Conservation (phyloP, 35 echinoderm and acorn worm species). For the Patiria miniata region DNA sequence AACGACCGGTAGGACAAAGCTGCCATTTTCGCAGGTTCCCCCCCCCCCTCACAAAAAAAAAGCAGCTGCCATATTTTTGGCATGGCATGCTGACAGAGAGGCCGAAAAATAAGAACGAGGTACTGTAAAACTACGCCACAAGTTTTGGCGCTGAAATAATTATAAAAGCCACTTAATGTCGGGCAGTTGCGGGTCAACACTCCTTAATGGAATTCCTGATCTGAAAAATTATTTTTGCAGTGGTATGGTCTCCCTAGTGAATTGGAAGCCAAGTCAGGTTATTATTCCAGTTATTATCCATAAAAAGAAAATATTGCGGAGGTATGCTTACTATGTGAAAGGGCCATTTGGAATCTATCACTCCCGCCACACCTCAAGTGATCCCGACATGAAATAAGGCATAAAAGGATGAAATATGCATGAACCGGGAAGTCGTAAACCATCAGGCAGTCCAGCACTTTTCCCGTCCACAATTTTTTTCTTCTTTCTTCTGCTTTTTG, state of each 20-base stretch:
- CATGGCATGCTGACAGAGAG: too few species aligned
- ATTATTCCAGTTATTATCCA: not conserved
- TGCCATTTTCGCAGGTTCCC: too few species aligned
- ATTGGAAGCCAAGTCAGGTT: not conserved
- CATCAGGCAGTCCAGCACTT: not conserved
- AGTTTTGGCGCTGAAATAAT: too few species aligned
- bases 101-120: too few species aligned
- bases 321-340: conserved; percentile 12
- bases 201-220: conserved; percentile 18
- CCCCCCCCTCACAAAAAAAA: too few species aligned
- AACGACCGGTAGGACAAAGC: not conserved
- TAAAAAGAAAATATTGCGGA: conserved; percentile 9
- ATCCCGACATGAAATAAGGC: not conserved
- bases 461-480: not conserved
- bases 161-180: too few species aligned
- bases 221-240: not conserved
- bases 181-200: not conserved
- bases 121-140: too few species aligned
- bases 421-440: conserved; percentile 14
- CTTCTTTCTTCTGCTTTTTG: not conserved
- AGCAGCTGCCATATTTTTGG: too few species aligned
- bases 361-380: not conserved
- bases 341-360: conserved; percentile 23
- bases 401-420: conserved; percentile 11
- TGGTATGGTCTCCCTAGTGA: not conserved